These are phyloP conservation scores for Dysdera silvatica DNA, from an alignment of 1,140 invertebrate genomes.

Conservation along the genomic window DNA sequence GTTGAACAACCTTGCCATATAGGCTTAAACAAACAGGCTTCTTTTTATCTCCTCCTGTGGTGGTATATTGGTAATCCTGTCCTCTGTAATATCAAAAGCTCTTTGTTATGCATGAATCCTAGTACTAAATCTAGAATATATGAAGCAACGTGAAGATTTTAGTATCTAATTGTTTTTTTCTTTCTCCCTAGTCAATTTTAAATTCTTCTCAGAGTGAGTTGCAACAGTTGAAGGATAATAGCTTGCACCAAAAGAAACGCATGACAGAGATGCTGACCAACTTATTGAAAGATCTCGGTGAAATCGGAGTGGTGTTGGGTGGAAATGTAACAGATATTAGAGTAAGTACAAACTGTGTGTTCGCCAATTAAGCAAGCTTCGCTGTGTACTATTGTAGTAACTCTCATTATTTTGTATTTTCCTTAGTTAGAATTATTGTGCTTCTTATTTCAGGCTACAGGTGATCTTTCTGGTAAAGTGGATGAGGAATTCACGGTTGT, in stretches of 20 bases:
- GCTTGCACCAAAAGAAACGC: constrained; percentile 83
- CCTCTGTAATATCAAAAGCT: too few relatives aligned
- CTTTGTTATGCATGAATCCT: too few relatives aligned
- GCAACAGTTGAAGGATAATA: constrained; percentile 85
- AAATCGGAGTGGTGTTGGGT: constrained; percentile 86
- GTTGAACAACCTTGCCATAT: too few relatives aligned
- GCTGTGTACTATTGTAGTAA: not conserved
- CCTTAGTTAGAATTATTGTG: not conserved
- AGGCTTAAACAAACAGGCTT: too few relatives aligned
- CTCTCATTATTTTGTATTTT: not conserved
- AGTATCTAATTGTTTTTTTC: too few relatives aligned
- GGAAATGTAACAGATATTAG: constrained; percentile 47
- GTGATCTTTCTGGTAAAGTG: constrained; percentile 58
- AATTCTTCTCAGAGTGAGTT: constrained; percentile 77
- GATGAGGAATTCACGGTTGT: constrained; percentile 99
- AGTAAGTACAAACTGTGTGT: not conserved
- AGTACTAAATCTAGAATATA: too few relatives aligned
- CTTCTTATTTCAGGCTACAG: not conserved
- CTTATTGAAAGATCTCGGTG: constrained; percentile 87
- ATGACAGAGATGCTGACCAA: constrained; percentile 91
- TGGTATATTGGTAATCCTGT: too few relatives aligned
- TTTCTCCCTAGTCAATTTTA: constrained; percentile 11
- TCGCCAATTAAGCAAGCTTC: not conserved
- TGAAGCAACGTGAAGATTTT: too few relatives aligned
- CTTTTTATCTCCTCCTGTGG: too few relatives aligned